Evolutionary conservation across 1,140 invertebrate species (phyloP).

Genomic region (Drosophila sucinea): DNA sequence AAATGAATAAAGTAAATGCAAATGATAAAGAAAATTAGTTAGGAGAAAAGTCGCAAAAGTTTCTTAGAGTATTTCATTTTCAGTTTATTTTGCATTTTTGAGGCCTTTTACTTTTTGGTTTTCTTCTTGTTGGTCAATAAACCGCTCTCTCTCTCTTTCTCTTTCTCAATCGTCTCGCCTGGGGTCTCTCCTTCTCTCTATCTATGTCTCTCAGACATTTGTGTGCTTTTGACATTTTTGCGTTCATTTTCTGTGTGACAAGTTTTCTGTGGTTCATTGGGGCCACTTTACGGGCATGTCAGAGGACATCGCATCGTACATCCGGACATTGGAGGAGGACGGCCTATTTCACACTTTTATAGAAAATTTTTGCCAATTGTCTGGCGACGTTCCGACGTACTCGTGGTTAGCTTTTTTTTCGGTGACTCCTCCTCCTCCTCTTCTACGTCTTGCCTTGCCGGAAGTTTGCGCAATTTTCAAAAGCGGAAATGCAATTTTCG

Average conservation of each 20-base stretch:
- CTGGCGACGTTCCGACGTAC: conserved; percentile 61
- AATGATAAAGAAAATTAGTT: conserved; percentile 11
- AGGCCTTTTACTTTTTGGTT: conserved; percentile 15
- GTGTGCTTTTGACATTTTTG: conserved; percentile 72
- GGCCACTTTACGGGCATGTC: conserved; percentile 73
- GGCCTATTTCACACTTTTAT: conserved; percentile 78
- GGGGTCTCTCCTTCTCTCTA: background rate
- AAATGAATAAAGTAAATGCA: conserved; percentile 9
- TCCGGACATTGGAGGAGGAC: conserved; percentile 42
- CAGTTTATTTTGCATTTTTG: conserved; percentile 4
- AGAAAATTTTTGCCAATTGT: conserved; percentile 78
- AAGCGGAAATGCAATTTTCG: conserved; percentile 77
- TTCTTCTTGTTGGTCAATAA: conserved; percentile 20
- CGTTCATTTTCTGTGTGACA: conserved; percentile 71
- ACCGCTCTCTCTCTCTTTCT: background rate
- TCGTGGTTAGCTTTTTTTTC: conserved; percentile 51
- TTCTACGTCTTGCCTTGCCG: conserved; percentile 19
- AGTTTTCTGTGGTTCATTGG: conserved; percentile 71
- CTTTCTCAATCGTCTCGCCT: background rate
- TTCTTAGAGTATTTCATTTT: conserved; percentile 12
- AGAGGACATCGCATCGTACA: conserved; percentile 16
- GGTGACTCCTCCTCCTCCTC: background rate
- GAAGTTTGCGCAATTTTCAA: conserved; percentile 78
- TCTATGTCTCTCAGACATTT: conserved; percentile 18
- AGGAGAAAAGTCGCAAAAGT: background rate